These are phyloP conservation scores for Eufriesea mexicana DNA, from an alignment of 1,140 invertebrate genomes.

Conservation along the genomic window DNA sequence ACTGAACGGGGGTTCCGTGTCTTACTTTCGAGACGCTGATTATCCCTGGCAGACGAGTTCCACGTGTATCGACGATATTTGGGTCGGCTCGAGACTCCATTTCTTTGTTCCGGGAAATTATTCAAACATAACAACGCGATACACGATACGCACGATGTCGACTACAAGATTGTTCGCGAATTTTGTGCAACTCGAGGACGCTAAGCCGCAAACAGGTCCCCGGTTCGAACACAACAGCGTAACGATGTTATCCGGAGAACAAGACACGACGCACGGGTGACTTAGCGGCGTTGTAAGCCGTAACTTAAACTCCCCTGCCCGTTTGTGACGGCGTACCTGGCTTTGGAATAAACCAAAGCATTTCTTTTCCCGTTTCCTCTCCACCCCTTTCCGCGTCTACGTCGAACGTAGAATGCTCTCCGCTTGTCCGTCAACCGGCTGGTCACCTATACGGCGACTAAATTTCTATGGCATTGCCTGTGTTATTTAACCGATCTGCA, in stretches of 20 bases:
- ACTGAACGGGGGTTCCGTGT: not conserved
- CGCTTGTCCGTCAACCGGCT: not conserved
- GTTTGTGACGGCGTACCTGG: not conserved
- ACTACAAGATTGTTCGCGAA: not conserved
- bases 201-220: not conserved
- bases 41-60: no score
- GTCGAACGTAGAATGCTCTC: not conserved
- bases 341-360: not conserved
- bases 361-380: no score
- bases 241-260: constrained; percentile 25
- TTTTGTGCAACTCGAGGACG: not conserved
- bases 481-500: not conserved
- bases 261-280: constrained; percentile 8
- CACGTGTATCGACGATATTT: not conserved
- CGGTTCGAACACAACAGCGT: not conserved
- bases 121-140: no score
- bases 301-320: not conserved
- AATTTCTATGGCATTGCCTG: not conserved
- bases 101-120: no score
- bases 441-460: no score
- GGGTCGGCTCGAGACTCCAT: no score
- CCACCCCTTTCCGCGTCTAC: not conserved
- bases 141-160: not conserved
- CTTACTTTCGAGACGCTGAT: not conserved
- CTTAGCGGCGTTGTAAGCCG: not conserved